Percentiles rank a stretch among this genome's conserved stretches.
These are phyloP conservation scores for Thereva nobilitata DNA, from an alignment of 2,888 invertebrate genomes.

Conservation along the genomic window DNA sequence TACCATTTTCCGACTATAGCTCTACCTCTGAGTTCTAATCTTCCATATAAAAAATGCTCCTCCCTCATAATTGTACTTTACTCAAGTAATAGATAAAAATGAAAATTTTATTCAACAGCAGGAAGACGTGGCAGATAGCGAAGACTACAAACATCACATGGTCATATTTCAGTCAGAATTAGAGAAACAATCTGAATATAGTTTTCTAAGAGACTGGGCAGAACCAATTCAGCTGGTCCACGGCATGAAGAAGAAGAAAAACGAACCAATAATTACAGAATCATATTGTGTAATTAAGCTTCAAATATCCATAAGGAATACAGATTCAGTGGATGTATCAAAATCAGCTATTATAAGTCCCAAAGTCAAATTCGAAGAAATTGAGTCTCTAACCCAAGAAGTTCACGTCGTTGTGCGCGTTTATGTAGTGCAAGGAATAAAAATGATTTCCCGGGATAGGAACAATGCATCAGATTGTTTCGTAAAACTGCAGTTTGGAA, in stretches of 20 bases:
- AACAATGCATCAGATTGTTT: constrained; percentile 79
- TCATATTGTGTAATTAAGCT: constrained; percentile 56
- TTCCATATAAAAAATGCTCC: no score
- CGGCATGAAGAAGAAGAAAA: constrained; percentile 52
- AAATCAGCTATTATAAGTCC: constrained; percentile 25
- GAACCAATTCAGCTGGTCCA: constrained; percentile 66
- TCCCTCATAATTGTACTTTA: no score
- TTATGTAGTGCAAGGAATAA: constrained; percentile 74
- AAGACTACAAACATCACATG: constrained; percentile 47
- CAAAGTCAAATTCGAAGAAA: constrained; percentile 21
- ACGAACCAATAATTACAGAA: constrained; percentile 54
- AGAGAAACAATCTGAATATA: constrained; percentile 69
- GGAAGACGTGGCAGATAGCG: not conserved
- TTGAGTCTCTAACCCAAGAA: constrained; percentile 40
- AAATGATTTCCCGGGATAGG: constrained; percentile 72
- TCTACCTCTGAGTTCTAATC: no score
- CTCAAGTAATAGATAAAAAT: not conserved
- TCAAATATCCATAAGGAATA: constrained; percentile 27
- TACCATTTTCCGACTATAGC: no score
- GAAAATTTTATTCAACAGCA: constrained; percentile 1
- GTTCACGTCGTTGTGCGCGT: constrained; percentile 64
- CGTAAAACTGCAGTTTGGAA: constrained; percentile 70
- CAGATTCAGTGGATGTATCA: no score
- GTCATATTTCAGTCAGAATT: constrained; percentile 69
- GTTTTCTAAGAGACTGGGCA: constrained; percentile 69